Evolutionary conservation across 92 coral and sea anemone genomes (phyloP).

Genomic region (Actinostola sp.): DNA sequence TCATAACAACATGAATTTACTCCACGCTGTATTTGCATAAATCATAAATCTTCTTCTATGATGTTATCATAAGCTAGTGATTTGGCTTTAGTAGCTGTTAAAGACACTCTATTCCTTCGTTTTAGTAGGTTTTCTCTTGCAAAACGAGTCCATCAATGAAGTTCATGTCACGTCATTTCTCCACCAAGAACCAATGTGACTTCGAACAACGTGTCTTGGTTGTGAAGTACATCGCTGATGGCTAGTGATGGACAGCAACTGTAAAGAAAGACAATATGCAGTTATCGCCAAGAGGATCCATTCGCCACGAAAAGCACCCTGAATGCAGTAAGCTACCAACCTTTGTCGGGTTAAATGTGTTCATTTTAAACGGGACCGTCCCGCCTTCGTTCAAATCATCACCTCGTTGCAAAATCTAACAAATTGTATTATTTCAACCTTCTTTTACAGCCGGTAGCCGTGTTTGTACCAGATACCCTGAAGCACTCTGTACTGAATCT

Average conservation of each 20-base stretch:
- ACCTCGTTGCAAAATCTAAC: background rate
- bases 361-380: background rate
- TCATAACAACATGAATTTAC: no score
- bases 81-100: no score
- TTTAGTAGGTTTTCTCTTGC: no score
- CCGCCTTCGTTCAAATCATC: background rate
- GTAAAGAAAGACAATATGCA: conserved; percentile 7
- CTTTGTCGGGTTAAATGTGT: background rate
- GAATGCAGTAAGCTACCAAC: conserved; percentile 18
- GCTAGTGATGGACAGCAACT: background rate
- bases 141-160: no score
- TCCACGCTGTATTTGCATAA: background rate
- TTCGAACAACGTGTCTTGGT: conserved; percentile 8
- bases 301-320: conserved; percentile 24
- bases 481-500: conserved; percentile 6
- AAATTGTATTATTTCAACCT: background rate
- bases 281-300: conserved; percentile 16
- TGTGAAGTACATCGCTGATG: conserved; percentile 11
- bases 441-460: conserved; percentile 25
- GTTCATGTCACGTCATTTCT: no score
- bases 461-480: conserved; percentile 11
- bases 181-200: background rate
- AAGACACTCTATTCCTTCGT: no score
- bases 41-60: background rate
- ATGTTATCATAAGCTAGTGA: background rate